Evolutionary conservation across 2,888 invertebrate species (phyloP), one percentile per base, ranked within the genome.

Genomic region (Euphydryas editha): DNA sequence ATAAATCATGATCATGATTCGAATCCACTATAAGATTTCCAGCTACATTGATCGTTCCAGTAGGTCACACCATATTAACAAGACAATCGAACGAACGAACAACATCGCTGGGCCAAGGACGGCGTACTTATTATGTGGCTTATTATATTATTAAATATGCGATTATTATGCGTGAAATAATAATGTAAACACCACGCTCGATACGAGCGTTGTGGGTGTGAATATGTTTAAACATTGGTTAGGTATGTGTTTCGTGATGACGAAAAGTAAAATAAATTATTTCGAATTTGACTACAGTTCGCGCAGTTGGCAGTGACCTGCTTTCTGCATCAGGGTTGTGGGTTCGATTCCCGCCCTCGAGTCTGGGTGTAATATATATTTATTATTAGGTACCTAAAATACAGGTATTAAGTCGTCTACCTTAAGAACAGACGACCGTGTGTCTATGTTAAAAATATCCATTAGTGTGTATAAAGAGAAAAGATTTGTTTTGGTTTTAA

Each of bases 61-160:
- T n/a, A 51, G 51, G 51, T 51, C 51, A n/a, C 56, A 1, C 21
- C 58, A 58, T 21, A 57, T 57, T 46, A 44, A 58, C 24, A 24
- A 58, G 21, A 58, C 46, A 58, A 58, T 44, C 30, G 30, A 30
- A 5, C 30, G 24, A 24, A 4, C 18, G 37, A 56, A 20, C 17
- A 55, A 57, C 44, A 24, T 44, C 44, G 44, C 13, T 46, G 44
- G 58, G 46, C 46, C 58, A 58, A 58, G 58, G 58, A 57, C 42
- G 57, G 57, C n/a, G 42, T 39, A 37, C n/a, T 10, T 15, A 42
- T 39, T 42, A 57, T 42, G 21, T 39, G 39, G 3, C 7, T 3
- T 11, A 30, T 36, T 24, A 21, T 8, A 44, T 7, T 44, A 24
- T 44, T 42, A 24, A n/a, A 24, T 44, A 21, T 44, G 18, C 20